Evolutionary conservation across 1,140 invertebrate species (phyloP).

Genomic region (Drosophila takahashii): DNA sequence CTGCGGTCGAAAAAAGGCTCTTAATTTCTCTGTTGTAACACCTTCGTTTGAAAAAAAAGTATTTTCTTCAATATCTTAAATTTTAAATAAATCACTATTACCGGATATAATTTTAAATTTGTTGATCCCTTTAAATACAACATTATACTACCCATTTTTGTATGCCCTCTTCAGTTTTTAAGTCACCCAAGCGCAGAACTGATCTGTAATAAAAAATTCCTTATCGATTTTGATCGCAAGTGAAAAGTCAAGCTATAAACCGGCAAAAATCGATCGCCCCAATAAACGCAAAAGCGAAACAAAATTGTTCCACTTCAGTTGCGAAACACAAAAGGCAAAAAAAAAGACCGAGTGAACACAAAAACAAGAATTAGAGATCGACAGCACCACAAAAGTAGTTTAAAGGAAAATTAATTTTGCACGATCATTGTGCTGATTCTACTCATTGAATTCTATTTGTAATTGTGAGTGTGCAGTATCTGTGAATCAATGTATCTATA

Average conservation of each 20-base stretch:
- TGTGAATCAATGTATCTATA: conserved; percentile 10
- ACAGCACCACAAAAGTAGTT: conserved; percentile 46
- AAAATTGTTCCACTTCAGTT: conserved; percentile 70
- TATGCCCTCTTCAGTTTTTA: neutral
- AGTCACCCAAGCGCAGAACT: conserved; percentile 8
- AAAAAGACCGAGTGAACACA: conserved; percentile 38
- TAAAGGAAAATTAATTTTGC: conserved; percentile 66
- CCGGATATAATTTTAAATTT: neutral
- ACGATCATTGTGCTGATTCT: conserved; percentile 73
- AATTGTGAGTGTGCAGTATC: conserved; percentile 15
- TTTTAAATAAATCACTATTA: too few relatives aligned
- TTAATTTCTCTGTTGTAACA: too few relatives aligned
- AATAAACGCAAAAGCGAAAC: conserved; percentile 42
- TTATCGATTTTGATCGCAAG: conserved; percentile 35
- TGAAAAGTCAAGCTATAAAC: conserved; percentile 17
- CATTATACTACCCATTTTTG: neutral
- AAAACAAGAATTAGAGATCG: conserved; percentile 26
- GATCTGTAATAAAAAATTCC: conserved; percentile 42
- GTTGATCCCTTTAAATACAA: neutral
- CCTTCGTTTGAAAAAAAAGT: too few relatives aligned
- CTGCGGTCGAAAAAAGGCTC: too few relatives aligned
- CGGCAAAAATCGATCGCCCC: conserved; percentile 35
- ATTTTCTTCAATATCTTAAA: too few relatives aligned
- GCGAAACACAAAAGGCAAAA: conserved; percentile 42
- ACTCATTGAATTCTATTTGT: conserved; percentile 57